Evolutionary conservation across 2,797 vertebrate species (phyloP).

Genomic region (Heteromormyrus szaboi): DNA sequence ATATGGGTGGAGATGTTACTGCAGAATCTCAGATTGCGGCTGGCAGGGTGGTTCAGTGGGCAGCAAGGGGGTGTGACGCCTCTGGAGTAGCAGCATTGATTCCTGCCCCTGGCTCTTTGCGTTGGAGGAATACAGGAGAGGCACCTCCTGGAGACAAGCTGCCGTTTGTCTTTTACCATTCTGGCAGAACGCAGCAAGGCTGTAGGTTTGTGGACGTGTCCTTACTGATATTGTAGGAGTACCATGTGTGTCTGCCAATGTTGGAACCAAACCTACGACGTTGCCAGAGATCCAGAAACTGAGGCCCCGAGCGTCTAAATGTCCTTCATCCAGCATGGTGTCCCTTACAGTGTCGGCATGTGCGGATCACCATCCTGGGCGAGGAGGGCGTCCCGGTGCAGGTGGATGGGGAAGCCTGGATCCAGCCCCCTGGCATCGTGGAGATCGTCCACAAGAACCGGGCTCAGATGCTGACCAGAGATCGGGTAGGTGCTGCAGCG

Average conservation of each 20-base stretch:
- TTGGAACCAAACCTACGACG: background rate
- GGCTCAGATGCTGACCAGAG: conserved; percentile 76
- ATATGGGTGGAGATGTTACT: background rate
- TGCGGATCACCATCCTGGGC: conserved; percentile 74
- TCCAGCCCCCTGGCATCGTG: conserved; percentile 71
- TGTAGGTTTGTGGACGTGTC: background rate
- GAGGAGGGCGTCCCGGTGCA: conserved; percentile 76
- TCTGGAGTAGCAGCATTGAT: background rate
- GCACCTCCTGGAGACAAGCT: background rate
- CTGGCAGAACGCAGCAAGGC: background rate
- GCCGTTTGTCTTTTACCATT: background rate
- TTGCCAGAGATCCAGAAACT: background rate
- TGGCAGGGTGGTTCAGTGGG: background rate
- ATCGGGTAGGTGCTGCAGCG: conserved; percentile 51
- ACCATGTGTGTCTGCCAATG: background rate
- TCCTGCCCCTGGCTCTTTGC: background rate
- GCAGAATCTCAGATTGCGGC: background rate
- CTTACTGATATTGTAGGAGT: background rate
- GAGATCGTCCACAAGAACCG: conserved; percentile 77
- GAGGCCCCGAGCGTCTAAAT: background rate
- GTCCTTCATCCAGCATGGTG: background rate
- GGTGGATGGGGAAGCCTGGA: conserved; percentile 79
- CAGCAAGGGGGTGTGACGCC: background rate
- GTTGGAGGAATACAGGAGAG: background rate
- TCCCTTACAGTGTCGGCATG: conserved; percentile 60